Evolutionary conservation across 2,113 vertebrate genomes (phyloP), one percentile per base, ranked within the genome.

Genomic region (Scytalopus superciliaris): DNA sequence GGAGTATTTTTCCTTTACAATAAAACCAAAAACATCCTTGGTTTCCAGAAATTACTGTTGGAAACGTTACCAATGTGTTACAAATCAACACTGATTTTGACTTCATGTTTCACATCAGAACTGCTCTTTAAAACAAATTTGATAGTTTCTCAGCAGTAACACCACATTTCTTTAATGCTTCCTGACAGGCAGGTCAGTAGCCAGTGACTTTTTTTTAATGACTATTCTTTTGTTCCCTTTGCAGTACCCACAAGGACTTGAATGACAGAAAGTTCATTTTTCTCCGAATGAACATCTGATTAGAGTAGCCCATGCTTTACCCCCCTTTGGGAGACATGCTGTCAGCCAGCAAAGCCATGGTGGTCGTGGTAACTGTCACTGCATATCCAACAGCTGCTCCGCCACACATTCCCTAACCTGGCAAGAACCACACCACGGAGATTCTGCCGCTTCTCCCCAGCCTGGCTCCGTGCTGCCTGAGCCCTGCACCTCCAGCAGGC

Each of bases 181-280:
- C 93, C 86, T 94, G 92, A 93, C 90, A 90, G 68, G 72, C 35
- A 95, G 81, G 90, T 97, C 94, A 96, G 87, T 40, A 94, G 63
- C 35, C 85, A 88, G 90, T 90, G 90, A 96, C 81, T 83, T 82
- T 88, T 90, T 85, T 91, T 94, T 80, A 91, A 89, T 96, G 90
- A 90, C 84, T 74, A 83, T 72, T 63, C 94, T 95, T 97, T 90
- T 95, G 90, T 95, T 94, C 87, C 87, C 91, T 86, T 95, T 39
- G 81, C 75, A 93, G 92, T 84, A 94, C 60, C 87, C 90, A 2
- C 56, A 94, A 96, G 90, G 94, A 94, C 87, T 84, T 91, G 89
- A 92, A 94, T 96, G 94, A 95, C 94, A 96, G 90, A 74, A 94
- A 96, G 95, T 96, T 97, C 96, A 95, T 96, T 95, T 95, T 94